phyloP scores from a whole-genome alignment of 2,113 vertebrate species.

The Carettochelys insculpta region DNA sequence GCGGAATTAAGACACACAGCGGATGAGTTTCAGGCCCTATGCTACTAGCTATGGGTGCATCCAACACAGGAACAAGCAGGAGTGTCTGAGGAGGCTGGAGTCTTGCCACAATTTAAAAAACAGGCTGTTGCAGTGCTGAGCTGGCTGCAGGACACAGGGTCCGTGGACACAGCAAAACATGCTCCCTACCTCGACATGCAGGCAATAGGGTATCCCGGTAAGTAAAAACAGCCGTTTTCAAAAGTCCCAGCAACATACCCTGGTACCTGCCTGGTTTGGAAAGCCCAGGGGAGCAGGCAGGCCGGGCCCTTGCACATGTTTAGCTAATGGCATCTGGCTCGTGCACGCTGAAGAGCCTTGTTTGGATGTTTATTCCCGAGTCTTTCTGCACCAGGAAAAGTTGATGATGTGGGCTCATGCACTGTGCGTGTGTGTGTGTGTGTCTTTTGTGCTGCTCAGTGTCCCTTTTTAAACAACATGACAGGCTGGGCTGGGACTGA shows the following conservation, averaged over 20 bases:
- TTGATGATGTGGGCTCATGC: not conserved
- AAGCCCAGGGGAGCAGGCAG: not conserved
- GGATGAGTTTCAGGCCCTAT: not conserved
- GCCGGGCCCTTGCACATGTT: not conserved
- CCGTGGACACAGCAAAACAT: not conserved
- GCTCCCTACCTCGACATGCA: not conserved
- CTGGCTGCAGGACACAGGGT: not conserved
- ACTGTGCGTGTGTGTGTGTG: not conserved
- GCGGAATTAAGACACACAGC: not conserved
- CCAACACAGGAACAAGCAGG: not conserved
- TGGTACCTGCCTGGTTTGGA: not conserved
- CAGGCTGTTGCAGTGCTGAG: not conserved
- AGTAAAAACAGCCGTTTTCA: not conserved
- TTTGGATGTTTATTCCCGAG: not conserved
- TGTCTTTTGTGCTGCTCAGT: no score
- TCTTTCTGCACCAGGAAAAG: not conserved
- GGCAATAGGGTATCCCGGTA: not conserved
- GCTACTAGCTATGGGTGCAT: not conserved
- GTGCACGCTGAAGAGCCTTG: not conserved
- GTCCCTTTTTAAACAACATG: not conserved
- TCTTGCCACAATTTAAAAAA: not conserved
- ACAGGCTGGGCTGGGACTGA: not conserved
- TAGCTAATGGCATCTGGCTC: not conserved
- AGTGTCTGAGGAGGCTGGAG: not conserved
- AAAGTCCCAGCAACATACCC: not conserved